Evolutionary conservation across 2,113 vertebrate genomes (phyloP).

Genomic region (Oncorhynchus nerka): DNA sequence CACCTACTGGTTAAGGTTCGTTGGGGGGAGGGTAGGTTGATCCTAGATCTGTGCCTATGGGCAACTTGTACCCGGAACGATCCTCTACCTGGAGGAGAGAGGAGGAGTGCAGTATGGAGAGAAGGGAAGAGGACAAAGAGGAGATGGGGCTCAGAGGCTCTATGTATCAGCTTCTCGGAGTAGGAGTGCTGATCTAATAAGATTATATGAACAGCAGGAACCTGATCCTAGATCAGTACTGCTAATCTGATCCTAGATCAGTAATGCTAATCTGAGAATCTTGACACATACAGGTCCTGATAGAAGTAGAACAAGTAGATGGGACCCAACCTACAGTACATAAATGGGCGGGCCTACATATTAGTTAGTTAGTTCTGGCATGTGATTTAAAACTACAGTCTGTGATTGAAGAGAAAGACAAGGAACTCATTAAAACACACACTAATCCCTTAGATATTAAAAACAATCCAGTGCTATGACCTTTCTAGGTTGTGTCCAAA

Average conservation of each 20-base stretch:
- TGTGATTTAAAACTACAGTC: constrained; percentile 1
- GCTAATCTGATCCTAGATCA: too few relatives aligned
- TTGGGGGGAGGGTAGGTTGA: too few relatives aligned
- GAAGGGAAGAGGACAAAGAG: not conserved
- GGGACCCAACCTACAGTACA: not conserved
- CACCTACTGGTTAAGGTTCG: too few relatives aligned
- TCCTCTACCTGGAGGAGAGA: not conserved
- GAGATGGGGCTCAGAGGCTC: not conserved
- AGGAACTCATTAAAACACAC: constrained; percentile 10
- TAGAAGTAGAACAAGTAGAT: not conserved
- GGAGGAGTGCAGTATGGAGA: not conserved
- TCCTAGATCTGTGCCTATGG: not conserved
- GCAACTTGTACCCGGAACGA: not conserved
- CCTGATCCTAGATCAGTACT: too few relatives aligned
- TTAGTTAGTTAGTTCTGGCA: constrained; percentile 5
- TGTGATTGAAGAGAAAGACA: not conserved
- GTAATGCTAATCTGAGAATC: too few relatives aligned
- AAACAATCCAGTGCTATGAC: constrained; percentile 10
- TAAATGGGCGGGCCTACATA: constrained; percentile 18
- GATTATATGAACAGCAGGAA: too few relatives aligned
- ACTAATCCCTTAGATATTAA: constrained; percentile 28
- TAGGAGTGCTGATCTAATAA: too few relatives aligned
- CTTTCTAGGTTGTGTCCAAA: not conserved
- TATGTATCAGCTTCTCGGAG: too few relatives aligned
- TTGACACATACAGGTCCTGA: not conserved